These are phyloP conservation scores for Diceros bicornis DNA, from an alignment of 2,797 vertebrate genomes.

Conservation along the genomic window DNA sequence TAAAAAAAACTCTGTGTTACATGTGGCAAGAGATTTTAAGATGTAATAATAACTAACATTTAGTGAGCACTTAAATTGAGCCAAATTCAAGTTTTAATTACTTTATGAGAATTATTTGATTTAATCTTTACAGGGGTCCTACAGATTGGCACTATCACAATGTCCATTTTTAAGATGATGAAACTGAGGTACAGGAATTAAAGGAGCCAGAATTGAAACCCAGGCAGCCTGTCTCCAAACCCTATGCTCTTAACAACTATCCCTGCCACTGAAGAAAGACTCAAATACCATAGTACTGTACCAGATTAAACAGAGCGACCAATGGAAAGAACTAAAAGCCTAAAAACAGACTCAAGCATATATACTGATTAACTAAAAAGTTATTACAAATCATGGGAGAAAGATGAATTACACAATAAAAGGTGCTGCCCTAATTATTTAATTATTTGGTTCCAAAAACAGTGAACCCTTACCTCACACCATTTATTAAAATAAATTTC, in stretches of 20 bases:
- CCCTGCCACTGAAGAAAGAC: neutral
- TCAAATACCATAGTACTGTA: neutral
- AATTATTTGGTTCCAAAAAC: neutral
- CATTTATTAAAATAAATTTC: conserved; percentile 53
- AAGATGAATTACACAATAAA: neutral
- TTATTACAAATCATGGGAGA: neutral
- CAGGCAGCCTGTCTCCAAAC: neutral
- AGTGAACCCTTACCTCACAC: neutral
- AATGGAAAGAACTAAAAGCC: neutral
- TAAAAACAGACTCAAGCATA: neutral
- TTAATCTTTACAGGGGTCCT: conserved; percentile 20
- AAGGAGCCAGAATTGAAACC: conserved; percentile 44
- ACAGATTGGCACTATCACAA: neutral
- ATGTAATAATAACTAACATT: neutral
- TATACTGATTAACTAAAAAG: neutral
- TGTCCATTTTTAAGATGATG: neutral
- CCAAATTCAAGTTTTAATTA: conserved; percentile 20
- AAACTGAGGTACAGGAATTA: conserved; percentile 35
- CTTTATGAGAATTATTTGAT: conserved; percentile 21
- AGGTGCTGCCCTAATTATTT: neutral
- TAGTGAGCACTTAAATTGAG: neutral
- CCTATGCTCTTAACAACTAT: neutral
- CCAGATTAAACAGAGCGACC: neutral
- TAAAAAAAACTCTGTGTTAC: neutral
- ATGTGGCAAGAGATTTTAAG: neutral